Conservation (phyloP, 2,888 invertebrate genomes). For the Clepsis dumicolana region DNA sequence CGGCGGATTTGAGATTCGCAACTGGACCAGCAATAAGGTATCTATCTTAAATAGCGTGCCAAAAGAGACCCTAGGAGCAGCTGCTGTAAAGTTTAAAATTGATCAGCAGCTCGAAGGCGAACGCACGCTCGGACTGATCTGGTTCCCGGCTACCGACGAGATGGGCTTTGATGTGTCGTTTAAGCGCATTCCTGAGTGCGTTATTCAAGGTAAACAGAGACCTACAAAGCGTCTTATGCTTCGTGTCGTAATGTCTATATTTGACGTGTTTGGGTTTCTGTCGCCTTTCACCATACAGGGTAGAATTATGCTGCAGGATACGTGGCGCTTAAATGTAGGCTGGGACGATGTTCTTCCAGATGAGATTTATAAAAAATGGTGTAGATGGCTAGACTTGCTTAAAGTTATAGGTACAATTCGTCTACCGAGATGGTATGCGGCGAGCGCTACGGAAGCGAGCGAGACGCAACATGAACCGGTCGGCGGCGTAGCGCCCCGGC, state of each 20-base stretch:
- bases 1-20: no score
- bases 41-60: no score
- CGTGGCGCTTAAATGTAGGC: slow-evolving; percentile 1
- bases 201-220: slow-evolving; percentile 11
- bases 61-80: no score
- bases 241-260: slow-evolving; percentile 8
- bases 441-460: not conserved
- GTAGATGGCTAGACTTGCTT: not conserved
- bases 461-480: not conserved
- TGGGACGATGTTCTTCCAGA: not conserved
- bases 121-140: slow-evolving; percentile 14
- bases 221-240: slow-evolving; percentile 17
- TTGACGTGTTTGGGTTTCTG: not conserved
- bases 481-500: not conserved
- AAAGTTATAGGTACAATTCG: slow-evolving; percentile 3
- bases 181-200: slow-evolving; percentile 15
- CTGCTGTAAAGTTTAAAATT: no score
- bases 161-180: slow-evolving; percentile 16
- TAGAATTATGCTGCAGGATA: not conserved
- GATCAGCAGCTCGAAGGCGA: slow-evolving; percentile 12
- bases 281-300: not conserved
- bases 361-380: not conserved
- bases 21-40: no score
- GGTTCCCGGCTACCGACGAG: slow-evolving; percentile 22
- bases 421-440: slow-evolving; percentile 1